These are phyloP conservation scores for Oligia latruncula DNA, from an alignment of 2,888 invertebrate species.

Conservation along the genomic window DNA sequence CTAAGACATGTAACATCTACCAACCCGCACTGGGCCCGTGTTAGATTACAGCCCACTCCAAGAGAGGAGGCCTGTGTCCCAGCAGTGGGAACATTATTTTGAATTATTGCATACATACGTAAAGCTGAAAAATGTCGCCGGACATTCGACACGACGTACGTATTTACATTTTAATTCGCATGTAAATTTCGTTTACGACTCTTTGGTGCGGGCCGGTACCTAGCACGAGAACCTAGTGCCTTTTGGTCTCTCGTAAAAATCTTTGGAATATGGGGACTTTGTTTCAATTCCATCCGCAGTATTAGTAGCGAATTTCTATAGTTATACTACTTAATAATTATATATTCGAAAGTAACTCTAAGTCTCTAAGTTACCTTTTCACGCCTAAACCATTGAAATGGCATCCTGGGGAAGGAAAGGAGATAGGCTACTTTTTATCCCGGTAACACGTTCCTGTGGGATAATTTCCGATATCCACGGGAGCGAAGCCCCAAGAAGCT, in stretches of 20 bases:
- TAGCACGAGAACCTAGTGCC: neutral
- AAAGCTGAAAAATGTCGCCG: constrained; percentile 6
- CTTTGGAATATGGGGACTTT: neutral
- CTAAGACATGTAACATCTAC: too few species aligned
- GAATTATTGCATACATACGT: neutral
- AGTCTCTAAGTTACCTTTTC: too few species aligned
- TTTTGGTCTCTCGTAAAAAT: neutral
- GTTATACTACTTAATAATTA: neutral
- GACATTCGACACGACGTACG: neutral
- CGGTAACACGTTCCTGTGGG: neutral
- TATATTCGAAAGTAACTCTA: neutral
- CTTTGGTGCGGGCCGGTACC: neutral
- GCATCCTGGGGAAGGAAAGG: too few species aligned
- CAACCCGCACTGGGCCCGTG: too few species aligned
- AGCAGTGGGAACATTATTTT: too few species aligned
- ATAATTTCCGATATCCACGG: neutral
- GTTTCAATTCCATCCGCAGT: neutral
- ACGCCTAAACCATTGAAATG: too few species aligned
- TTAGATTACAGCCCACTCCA: too few species aligned
- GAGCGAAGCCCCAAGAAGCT: neutral
- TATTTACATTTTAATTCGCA: constrained; percentile 21
- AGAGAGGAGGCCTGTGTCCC: too few species aligned
- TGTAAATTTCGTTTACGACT: constrained; percentile 13
- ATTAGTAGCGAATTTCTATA: neutral
- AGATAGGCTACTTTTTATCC: neutral